A percentile compares a stretch with the other conserved stretches of the same genome.
Evolutionary conservation across 2,797 vertebrate genomes (phyloP).

Genomic region (Furcifer pardalis): DNA sequence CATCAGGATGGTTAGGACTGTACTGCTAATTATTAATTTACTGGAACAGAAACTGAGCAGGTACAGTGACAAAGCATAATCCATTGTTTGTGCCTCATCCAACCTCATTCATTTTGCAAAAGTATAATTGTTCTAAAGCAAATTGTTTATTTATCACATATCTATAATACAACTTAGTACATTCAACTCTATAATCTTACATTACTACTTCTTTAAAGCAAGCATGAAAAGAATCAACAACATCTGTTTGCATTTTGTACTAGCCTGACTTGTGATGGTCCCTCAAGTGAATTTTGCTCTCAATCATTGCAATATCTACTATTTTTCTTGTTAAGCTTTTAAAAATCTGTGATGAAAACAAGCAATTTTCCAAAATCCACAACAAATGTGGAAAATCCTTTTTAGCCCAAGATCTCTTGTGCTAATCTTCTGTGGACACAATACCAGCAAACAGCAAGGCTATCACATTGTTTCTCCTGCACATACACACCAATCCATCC

Average conservation of each 20-base stretch:
- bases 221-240: background rate
- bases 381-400: background rate
- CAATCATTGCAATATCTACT: background rate
- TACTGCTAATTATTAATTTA: background rate
- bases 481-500: background rate
- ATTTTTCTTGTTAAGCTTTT: background rate
- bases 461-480: background rate
- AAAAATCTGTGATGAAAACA: background rate
- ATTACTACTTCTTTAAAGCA: background rate
- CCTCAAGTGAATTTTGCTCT: background rate
- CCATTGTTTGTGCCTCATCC: background rate
- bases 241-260: background rate
- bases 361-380: background rate
- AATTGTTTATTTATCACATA: background rate
- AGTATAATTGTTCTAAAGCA: background rate
- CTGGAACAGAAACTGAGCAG: background rate
- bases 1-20: background rate
- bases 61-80: background rate
- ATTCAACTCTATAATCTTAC: background rate
- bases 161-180: background rate
- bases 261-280: background rate
- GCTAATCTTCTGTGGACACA: background rate
- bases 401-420: background rate
- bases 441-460: background rate
- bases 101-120: background rate